Conservation (phyloP, 2,797 vertebrate genomes). For the Sebastes vulpes region DNA sequence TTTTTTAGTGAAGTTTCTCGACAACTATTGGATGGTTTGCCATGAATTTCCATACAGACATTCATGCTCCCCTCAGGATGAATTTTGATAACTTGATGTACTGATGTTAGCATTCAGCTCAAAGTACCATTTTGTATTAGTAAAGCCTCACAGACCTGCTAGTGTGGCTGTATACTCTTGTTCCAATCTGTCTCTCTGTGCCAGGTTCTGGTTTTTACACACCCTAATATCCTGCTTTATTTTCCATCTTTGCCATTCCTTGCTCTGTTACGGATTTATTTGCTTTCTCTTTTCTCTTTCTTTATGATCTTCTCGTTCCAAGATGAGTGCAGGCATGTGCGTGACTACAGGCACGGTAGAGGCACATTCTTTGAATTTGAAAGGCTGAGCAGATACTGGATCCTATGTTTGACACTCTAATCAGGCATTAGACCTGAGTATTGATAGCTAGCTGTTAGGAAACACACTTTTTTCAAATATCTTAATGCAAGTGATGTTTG, state of each 20-base stretch:
- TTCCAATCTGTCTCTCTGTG: neutral
- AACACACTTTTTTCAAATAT: conserved; percentile 4
- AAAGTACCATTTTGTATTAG: neutral
- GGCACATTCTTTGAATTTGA: conserved; percentile 17
- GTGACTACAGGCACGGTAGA: neutral
- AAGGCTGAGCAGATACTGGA: conserved; percentile 47
- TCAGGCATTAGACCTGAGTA: conserved; percentile 34
- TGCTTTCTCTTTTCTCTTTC: neutral
- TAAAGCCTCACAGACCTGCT: neutral
- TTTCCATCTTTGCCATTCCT: neutral
- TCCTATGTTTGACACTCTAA: conserved; percentile 53
- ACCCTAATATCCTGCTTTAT: neutral
- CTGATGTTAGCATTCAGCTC: neutral
- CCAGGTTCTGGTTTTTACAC: neutral
- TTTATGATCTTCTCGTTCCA: neutral
- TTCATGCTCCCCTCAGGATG: neutral
- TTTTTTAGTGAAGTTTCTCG: no score
- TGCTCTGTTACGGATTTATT: neutral
- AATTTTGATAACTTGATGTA: neutral
- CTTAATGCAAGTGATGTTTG: neutral
- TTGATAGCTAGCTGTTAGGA: conserved; percentile 44
- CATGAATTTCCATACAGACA: no score
- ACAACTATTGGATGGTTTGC: no score
- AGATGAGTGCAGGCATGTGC: neutral
- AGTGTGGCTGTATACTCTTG: neutral